Evolutionary conservation across 2,113 vertebrate species (phyloP), one percentile per base, ranked within the genome.

Genomic region (Gymnarchus niloticus): DNA sequence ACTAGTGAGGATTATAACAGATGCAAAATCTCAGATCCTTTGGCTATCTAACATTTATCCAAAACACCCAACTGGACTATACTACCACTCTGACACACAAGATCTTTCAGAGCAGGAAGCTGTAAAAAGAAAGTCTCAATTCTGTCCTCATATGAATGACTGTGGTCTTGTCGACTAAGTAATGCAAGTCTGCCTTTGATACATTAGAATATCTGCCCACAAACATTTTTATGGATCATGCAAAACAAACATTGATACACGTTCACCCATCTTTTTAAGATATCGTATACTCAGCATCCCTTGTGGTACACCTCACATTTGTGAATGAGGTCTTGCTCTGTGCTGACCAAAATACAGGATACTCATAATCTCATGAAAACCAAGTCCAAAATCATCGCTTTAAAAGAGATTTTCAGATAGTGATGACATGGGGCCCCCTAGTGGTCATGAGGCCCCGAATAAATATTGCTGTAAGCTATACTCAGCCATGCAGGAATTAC

Each of bases 341-440:
- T 69, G 61, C 17, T 69, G 4, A 37, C 28, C 61, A 37, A 77
- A 44, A 77, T 77, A 78, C 21, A 78, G 76, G 44, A 14, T 19
- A 78, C 19, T 77, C 44, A 23, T 44, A 9, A 78, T 44, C 17
- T 78, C 41, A 78, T n/a, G 37, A 48, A 78, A 78, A 44, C 76
- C 9, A 48, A 23, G 46, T 21, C 46, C 23, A 48, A 78, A 78
- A 48, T 21, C 21, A 78, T 17, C 21, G 46, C 76, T 78, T 48
- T 78, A 78, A 7, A 14, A 7, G 52, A 7, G 7, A 9, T 37
- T 44, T 78, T 7, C 37, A 23, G 9, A 48, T 78, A 21, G 41
- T 78, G 76, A 48, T 48, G 44, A 78, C 7, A 48, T 46, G 76
- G 76, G 76, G 76, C 76, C 76, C 76, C 9, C 76, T 78, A 78